Evolutionary conservation across 2,113 vertebrate genomes (phyloP), one percentile per base, ranked within the genome.

Genomic region (Heterotis niloticus): DNA sequence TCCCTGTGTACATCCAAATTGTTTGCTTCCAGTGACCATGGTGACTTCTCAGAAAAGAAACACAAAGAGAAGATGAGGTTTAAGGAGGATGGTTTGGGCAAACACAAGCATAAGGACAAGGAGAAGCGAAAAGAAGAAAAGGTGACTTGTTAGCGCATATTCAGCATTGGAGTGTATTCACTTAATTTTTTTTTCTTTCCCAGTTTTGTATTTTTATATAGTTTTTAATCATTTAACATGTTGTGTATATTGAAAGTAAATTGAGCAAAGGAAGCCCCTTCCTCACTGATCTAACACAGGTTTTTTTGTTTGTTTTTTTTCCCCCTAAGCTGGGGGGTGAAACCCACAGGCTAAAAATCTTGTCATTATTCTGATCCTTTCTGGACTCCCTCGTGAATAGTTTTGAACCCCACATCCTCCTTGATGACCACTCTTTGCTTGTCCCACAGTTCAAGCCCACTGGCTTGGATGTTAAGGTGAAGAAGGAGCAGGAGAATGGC

Each of bases 401-500:
- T 44, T 44, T 44, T 44, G 34, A 44, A 44, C 34, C 34, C 34
- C n/a, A n/a, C 26, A n/a, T n/a, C n/a, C 51, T 62, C 54, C 66
- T 85, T 80, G 76, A 89, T 86, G 78, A 88, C 17, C 90, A 86
- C 81, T 67, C 82, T 7, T 44, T 44, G 34, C 87, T 86, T 86
- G 24, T 82, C 64, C 92, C 26, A 84, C 86, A 94, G 93, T 76
- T 90, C 64, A 93, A 91, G 83, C 86, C 65, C 4, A 87, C 88
- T 69, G 86, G 91, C 82, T 83, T 92, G 71, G 94, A 97, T 84
- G 90, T 89, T 69, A 98, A 96, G 91, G 83, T 95, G 80, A 99
- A 96, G 90, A 96, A 96, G 62, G 96, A 96, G 86, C 96, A 96
- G 71, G 96, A 98, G 87, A 99, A 99, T 86, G 97, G 97, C 51